Conservation (phyloP, 2,113 vertebrate genomes). For the Antidorcas marsupialis region DNA sequence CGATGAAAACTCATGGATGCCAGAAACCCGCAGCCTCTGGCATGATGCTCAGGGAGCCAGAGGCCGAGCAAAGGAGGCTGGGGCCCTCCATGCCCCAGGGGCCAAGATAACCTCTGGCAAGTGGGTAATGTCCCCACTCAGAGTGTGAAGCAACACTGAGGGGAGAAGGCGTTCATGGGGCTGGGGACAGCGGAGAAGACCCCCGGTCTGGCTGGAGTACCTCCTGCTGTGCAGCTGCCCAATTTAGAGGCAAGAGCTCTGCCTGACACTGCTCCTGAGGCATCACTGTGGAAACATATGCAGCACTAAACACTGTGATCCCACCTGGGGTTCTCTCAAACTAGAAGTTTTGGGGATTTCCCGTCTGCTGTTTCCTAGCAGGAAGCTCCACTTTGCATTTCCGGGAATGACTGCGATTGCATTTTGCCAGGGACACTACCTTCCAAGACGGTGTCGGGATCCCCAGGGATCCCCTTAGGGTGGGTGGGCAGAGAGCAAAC, state of each 20-base stretch:
- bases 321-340: conserved; percentile 54
- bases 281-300: conserved; percentile 67
- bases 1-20: background rate
- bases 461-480: background rate
- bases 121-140: too few species aligned
- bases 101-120: background rate
- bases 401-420: background rate
- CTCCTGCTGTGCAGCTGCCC: conserved; percentile 55
- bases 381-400: background rate
- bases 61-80: background rate
- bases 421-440: background rate
- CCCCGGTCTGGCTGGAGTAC: background rate
- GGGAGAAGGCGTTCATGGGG: background rate
- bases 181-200: background rate
- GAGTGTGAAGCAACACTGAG: background rate
- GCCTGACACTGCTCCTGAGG: conserved; percentile 66
- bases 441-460: background rate
- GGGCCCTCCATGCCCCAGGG: background rate
- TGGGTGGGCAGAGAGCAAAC: background rate
- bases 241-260: conserved; percentile 74
- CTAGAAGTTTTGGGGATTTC: background rate
- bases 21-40: background rate
- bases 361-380: background rate
- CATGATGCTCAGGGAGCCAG: background rate
- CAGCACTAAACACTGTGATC: conserved; percentile 67